Evolutionary conservation across 2,888 invertebrate genomes (phyloP).

Genomic region (Nemotelus pantherinus): DNA sequence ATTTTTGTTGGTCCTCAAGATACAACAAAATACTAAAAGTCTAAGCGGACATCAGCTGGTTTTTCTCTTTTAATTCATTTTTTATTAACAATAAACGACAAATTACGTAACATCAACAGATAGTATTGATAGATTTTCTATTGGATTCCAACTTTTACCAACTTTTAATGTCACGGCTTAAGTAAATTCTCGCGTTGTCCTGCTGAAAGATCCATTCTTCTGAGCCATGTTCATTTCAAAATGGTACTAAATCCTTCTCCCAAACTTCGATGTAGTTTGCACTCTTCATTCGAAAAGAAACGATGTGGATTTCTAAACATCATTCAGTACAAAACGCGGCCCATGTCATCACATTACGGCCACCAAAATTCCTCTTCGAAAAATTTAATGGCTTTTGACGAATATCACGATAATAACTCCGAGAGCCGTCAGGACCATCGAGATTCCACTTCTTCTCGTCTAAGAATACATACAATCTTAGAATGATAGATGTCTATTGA

Average conservation of each 20-base stretch:
- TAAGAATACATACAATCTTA: background rate
- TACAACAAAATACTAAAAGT: too few species aligned
- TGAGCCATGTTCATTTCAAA: too few species aligned
- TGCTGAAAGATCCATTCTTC: background rate
- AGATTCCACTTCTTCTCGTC: slow-evolving; percentile 1
- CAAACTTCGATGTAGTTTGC: too few species aligned
- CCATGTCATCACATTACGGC: background rate
- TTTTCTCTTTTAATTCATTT: too few species aligned
- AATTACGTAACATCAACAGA: too few species aligned
- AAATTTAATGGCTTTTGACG: slow-evolving; percentile 21
- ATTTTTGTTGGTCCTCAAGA: too few species aligned
- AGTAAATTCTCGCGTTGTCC: background rate
- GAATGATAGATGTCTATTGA: background rate
- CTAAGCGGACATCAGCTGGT: too few species aligned
- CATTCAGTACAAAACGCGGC: background rate
- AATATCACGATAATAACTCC: slow-evolving; percentile 13
- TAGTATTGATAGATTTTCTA: too few species aligned
- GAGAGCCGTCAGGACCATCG: background rate
- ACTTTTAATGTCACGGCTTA: background rate
- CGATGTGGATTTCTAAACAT: background rate
- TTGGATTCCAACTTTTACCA: background rate
- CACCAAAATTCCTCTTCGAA: background rate
- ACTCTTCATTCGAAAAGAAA: too few species aligned
- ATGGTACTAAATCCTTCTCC: too few species aligned
- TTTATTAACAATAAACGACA: too few species aligned